A percentile compares a stretch with the other conserved stretches of the same genome.
Evolutionary conservation across 2,888 invertebrate genomes (phyloP).

Genomic region (Lepidocyrtinus sp.): DNA sequence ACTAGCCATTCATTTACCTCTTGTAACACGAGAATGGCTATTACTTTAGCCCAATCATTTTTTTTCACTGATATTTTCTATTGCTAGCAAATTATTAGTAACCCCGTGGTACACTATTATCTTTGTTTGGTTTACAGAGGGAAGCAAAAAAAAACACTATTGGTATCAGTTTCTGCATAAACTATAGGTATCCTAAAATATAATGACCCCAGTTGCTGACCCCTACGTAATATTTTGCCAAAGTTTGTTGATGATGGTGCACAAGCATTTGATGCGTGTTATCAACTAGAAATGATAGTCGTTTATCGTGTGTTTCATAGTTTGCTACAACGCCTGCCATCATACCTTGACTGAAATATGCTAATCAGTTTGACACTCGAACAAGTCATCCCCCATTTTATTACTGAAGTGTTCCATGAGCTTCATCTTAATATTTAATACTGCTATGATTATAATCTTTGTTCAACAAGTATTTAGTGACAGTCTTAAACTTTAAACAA

Average conservation of each 20-base stretch:
- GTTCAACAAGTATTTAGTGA: conserved; percentile 45
- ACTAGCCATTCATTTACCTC: too few species aligned
- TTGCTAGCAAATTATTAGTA: too few species aligned
- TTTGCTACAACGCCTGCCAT: conserved; percentile 48
- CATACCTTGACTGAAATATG: conserved; percentile 61
- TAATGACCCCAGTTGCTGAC: conserved; percentile 66
- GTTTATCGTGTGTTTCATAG: too few species aligned
- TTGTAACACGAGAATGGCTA: too few species aligned
- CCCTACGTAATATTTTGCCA: conserved; percentile 59
- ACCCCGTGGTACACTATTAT: too few species aligned
- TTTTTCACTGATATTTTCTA: too few species aligned
- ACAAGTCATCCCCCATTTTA: conserved; percentile 61
- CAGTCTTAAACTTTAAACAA: neutral
- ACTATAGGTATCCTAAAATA: too few species aligned
- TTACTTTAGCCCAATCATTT: too few species aligned
- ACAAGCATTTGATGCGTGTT: conserved; percentile 17
- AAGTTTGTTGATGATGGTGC: neutral
- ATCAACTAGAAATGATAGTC: too few species aligned
- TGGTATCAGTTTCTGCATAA: too few species aligned
- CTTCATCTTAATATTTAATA: conserved; percentile 8
- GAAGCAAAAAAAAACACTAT: too few species aligned
- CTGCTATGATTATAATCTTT: conserved; percentile 8
- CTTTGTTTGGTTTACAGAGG: too few species aligned
- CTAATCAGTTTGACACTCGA: conserved; percentile 69
- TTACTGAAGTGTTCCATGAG: conserved; percentile 18